A percentile compares a stretch with the other conserved stretches of the same genome.
Conservation (phyloP, 37 sponge, comb jelly and placozoan genomes). For the Halisarca cf. caerulea region DNA sequence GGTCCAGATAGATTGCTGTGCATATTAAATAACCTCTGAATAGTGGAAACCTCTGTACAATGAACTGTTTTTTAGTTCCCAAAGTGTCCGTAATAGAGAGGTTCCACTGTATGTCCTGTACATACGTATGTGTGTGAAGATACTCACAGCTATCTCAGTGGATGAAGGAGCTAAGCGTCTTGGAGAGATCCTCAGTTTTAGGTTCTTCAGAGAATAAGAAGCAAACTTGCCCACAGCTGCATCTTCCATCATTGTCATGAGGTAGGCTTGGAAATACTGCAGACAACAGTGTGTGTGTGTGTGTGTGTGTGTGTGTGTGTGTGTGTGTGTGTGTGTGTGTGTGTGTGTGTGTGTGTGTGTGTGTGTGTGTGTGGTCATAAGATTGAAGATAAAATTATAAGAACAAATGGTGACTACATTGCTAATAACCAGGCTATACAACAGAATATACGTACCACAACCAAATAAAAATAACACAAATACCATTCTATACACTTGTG, state of each 20-base stretch:
- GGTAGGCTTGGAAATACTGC: constrained; percentile 88
- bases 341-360: neutral
- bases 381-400: no score
- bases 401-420: no score
- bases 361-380: neutral
- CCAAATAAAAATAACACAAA: neutral
- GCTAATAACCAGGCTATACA: neutral
- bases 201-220: constrained; percentile 60
- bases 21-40: no score
- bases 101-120: no score
- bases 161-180: constrained; percentile 82
- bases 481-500: no score
- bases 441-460: neutral
- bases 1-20: no score
- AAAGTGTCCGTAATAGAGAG: no score
- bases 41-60: no score
- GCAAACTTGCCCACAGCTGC: constrained; percentile 59
- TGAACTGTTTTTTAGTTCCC: no score
- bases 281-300: neutral
- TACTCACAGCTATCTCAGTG: constrained; percentile 92
- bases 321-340: neutral
- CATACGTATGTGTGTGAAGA: no score
- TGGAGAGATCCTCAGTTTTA: constrained; percentile 73
- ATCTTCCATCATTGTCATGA: constrained; percentile 44
- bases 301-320: neutral